A percentile compares a stretch with the other conserved stretches of the same genome.
phyloP scores from a whole-genome alignment of 2,888 invertebrate species.

The Colostygia pectinataria region DNA sequence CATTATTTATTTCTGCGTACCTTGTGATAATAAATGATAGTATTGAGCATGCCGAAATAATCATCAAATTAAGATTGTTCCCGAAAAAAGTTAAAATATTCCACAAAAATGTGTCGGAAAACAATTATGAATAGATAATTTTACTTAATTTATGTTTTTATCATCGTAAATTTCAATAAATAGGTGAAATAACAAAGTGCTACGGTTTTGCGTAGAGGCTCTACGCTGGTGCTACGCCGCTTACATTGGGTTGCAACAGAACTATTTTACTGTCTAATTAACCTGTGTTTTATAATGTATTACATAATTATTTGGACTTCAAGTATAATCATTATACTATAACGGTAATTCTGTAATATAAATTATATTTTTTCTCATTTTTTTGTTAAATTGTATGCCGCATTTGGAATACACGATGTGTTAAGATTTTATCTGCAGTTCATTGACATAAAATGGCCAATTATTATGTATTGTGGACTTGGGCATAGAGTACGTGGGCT shows the following conservation, averaged over 20 bases:
- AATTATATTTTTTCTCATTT: background rate
- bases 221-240: conserved; percentile 67
- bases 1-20: too few relatives aligned
- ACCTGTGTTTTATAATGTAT: background rate
- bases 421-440: conserved; percentile 7
- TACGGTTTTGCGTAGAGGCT: conserved; percentile 65
- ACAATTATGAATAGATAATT: too few relatives aligned
- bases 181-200: conserved; percentile 29
- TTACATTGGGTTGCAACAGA: background rate
- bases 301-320: too few relatives aligned
- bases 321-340: too few relatives aligned
- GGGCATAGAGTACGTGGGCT: background rate
- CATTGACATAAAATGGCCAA: conserved; percentile 9
- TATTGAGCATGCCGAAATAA: too few relatives aligned
- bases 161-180: background rate
- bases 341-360: too few relatives aligned
- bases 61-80: too few relatives aligned
- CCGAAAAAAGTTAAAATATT: too few relatives aligned
- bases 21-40: too few relatives aligned
- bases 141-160: too few relatives aligned
- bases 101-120: too few relatives aligned
- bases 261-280: too few relatives aligned
- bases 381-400: background rate
- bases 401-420: conserved; percentile 1
- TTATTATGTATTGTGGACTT: background rate